Conservation (phyloP, 2,113 vertebrate genomes). For the Atlantisia rogersi region DNA sequence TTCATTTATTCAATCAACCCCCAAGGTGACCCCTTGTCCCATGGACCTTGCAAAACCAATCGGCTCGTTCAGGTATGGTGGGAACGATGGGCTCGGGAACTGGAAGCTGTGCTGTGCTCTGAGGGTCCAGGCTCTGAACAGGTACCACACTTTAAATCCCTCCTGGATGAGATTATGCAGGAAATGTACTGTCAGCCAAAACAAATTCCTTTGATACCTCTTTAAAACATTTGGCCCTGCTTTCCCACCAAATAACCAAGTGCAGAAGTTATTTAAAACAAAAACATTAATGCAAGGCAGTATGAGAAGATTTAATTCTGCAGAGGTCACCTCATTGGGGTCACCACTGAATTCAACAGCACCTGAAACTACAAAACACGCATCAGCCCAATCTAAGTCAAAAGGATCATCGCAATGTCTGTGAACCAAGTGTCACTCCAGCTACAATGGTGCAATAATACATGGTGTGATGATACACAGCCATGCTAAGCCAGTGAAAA, state of each 20-base stretch:
- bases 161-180: not conserved
- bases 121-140: not conserved
- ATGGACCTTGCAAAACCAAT: not conserved
- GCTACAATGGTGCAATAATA: not conserved
- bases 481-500: not conserved
- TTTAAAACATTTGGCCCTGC: not conserved
- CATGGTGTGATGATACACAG: not conserved
- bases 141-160: not conserved
- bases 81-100: not conserved
- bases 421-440: not conserved
- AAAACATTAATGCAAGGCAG: not conserved
- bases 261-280: not conserved
- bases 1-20: not conserved
- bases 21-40: not conserved
- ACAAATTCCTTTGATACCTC: not conserved
- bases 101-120: not conserved
- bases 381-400: not conserved
- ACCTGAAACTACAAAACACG: not conserved
- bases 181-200: not conserved
- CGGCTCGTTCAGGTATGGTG: fast-evolving
- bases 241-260: not conserved
- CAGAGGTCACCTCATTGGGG: not conserved
- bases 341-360: not conserved
- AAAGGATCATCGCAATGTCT: not conserved
- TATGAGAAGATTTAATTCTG: not conserved